phyloP scores from a whole-genome alignment of 2,888 invertebrate genomes.

The Drosophila prostipennis region DNA sequence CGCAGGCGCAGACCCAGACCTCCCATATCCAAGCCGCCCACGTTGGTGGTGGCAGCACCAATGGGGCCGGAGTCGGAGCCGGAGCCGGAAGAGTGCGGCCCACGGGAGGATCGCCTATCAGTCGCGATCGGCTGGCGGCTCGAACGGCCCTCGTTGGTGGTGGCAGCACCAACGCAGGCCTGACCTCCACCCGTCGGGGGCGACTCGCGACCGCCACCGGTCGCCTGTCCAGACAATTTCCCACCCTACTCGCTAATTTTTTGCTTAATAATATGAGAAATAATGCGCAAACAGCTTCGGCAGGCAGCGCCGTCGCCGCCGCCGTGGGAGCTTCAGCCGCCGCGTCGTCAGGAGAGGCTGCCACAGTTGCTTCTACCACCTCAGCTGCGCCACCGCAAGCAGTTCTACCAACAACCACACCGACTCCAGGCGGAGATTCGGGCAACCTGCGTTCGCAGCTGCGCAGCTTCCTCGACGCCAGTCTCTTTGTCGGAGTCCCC shows the following conservation, averaged over 20 bases:
- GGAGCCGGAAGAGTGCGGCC: conserved; percentile 40
- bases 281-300: conserved; percentile 60
- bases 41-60: conserved; percentile 40
- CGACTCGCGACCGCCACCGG: conserved; percentile 36
- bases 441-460: conserved; percentile 76
- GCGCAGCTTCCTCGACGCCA: conserved; percentile 71
- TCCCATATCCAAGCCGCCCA: conserved; percentile 7
- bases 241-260: conserved; percentile 51
- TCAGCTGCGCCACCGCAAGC: conserved; percentile 9
- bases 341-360: not conserved
- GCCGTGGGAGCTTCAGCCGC: conserved; percentile 9
- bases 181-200: conserved; percentile 34
- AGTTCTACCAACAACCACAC: conserved; percentile 4
- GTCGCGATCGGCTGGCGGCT: conserved; percentile 40
- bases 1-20: conserved; percentile 25
- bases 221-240: conserved; percentile 46
- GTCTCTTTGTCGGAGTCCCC: conserved; percentile 76
- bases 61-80: conserved; percentile 27
- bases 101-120: conserved; percentile 22
- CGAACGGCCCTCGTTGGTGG: conserved; percentile 38
- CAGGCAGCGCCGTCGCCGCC: conserved; percentile 17
- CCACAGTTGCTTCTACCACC: conserved; percentile 5
- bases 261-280: conserved; percentile 63
- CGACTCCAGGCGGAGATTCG: not conserved
- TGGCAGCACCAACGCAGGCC: conserved; percentile 39